Base-by-base conservation (phyloP, 2,888 invertebrate genomes). In the Epistrophe eligans region DNA sequence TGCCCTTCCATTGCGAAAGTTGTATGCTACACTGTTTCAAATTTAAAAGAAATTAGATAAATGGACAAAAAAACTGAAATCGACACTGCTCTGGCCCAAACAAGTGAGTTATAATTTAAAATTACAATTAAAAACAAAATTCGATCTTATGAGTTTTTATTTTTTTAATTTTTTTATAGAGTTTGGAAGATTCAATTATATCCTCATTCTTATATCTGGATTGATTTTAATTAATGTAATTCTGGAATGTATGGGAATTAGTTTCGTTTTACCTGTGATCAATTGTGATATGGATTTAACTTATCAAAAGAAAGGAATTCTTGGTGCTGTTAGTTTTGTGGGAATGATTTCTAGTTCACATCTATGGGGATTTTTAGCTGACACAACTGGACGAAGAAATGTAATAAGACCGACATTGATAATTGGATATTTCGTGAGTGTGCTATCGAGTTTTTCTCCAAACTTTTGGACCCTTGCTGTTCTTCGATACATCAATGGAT, bases 321-420 rank as follows among this genome's bases (percentile, higher is more conserved):
- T 93, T 32, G 92, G 91, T 35, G 92, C 92, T 19, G 90, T 91
- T 3, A 91, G 92, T 11, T 92, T 93, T 88, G 88, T 92, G 32
- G 93, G 93, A 89, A 94, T 94, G 84, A 93, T 94, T 40, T 88
- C 93, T 4, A 94, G 94, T 73, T 94, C 94, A 1, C 94, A 94
- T 90, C 89, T 94, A 45, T 94, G 94, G 94, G 95, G 94, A 24
- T 94, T 93, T 89, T 89, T 94, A 55, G 94, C 94, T 0, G 94
- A 95, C 88, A 94, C 94, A 7, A 92, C 90, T 77, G 95, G 95
- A 10, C 90, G 94, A 55, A 92, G 93, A 85, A 92, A 91, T 32
- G 92, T 93, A 9, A 91, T 94, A 74, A 90, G 93, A 13, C 90
- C 93, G 19, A 92, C 94, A 57, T 90, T 94, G 62, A 76, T 93